phyloP scores from a whole-genome alignment of 2,888 invertebrate species.

The Morinoia aosen region DNA sequence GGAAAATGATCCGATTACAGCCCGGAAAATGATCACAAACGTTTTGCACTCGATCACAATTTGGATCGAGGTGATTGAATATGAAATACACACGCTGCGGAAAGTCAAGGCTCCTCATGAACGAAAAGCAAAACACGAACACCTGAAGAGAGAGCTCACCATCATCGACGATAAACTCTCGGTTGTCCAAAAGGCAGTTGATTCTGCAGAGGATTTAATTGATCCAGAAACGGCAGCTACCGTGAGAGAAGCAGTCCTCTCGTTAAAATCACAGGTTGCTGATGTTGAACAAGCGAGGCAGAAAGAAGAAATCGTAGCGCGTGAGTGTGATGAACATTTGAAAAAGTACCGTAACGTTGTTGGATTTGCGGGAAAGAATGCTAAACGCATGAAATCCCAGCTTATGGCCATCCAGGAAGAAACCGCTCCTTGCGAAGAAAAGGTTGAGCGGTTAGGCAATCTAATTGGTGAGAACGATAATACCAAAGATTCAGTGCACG shows the following conservation, averaged over 20 bases:
- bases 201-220: slow-evolving; percentile 72
- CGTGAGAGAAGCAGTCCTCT: slow-evolving; percentile 76
- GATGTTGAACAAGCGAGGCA: slow-evolving; percentile 80
- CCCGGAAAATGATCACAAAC: slow-evolving; percentile 81
- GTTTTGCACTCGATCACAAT: slow-evolving; percentile 86
- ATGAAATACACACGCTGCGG: slow-evolving; percentile 77
- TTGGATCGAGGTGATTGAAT: slow-evolving; percentile 88
- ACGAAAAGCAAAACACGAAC: slow-evolving; percentile 59
- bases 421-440: slow-evolving; percentile 73
- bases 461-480: slow-evolving; percentile 62
- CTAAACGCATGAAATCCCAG: slow-evolving; percentile 73
- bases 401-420: slow-evolving; percentile 78
- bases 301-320: slow-evolving; percentile 75
- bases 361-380: slow-evolving; percentile 75
- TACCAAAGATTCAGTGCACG: slow-evolving; percentile 59
- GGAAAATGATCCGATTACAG: slow-evolving; percentile 75
- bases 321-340: slow-evolving; percentile 80
- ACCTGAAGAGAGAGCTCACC: slow-evolving; percentile 67
- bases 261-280: slow-evolving; percentile 79
- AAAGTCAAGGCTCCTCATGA: slow-evolving; percentile 71
- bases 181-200: slow-evolving; percentile 79
- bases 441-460: slow-evolving; percentile 57
- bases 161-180: slow-evolving; percentile 80
- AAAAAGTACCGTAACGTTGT: slow-evolving; percentile 80
- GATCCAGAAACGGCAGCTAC: slow-evolving; percentile 73